phyloP scores from a whole-genome alignment of 2,888 invertebrate genomes.

The Thumatha senex region DNA sequence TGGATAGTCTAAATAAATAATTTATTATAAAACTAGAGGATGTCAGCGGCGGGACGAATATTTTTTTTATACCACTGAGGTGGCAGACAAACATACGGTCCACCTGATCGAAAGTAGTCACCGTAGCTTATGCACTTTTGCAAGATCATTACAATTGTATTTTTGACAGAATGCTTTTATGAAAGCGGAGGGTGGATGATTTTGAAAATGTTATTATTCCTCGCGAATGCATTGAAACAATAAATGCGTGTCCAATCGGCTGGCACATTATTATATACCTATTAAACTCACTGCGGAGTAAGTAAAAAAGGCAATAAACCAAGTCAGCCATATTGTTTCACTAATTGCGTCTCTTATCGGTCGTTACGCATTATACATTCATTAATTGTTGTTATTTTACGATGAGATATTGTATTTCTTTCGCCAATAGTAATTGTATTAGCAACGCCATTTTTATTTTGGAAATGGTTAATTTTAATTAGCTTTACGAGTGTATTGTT shows the following conservation, averaged over 20 bases:
- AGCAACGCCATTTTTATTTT: conserved; percentile 34
- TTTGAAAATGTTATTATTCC: conserved; percentile 47
- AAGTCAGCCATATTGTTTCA: conserved; percentile 55
- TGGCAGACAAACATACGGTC: no score
- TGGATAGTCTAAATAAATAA: no score
- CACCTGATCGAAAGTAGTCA: no score
- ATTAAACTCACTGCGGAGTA: conserved; percentile 34
- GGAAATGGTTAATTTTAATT: conserved; percentile 33
- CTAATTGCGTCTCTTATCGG: conserved; percentile 75
- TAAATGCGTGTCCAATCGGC: conserved; percentile 49
- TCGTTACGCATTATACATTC: conserved; percentile 64
- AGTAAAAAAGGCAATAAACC: conserved; percentile 56
- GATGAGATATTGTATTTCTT: conserved; percentile 65
- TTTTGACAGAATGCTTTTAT: no score
- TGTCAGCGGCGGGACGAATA: no score
- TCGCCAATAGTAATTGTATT: conserved; percentile 42
- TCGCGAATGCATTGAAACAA: conserved; percentile 52
- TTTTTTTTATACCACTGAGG: no score
- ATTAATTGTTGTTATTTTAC: conserved; percentile 69
- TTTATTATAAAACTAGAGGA: no score
- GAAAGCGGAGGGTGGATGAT: no score
- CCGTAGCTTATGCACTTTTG: no score
- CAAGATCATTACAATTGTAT: no score
- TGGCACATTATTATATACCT: conserved; percentile 47
- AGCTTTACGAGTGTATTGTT: conserved; percentile 31